A percentile compares a stretch with the other conserved stretches of the same genome.
Conservation (phyloP, 2,888 invertebrate genomes). For the Plebejus melissa region DNA sequence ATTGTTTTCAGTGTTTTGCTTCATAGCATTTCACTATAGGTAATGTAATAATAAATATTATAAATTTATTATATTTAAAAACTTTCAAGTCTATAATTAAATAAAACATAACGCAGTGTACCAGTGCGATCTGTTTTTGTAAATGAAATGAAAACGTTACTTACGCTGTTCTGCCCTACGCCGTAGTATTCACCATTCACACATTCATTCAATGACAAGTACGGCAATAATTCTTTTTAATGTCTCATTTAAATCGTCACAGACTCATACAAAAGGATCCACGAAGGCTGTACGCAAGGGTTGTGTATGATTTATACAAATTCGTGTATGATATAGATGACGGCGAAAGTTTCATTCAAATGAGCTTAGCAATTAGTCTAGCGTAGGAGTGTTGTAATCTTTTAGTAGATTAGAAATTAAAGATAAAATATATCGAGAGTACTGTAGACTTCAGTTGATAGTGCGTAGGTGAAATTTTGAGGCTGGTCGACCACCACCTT, state of each 20-base stretch:
- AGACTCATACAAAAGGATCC: constrained; percentile 63
- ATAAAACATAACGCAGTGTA: no score
- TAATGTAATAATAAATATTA: no score
- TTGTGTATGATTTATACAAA: constrained; percentile 66
- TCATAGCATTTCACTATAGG: no score
- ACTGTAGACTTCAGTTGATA: no score
- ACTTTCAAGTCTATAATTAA: no score
- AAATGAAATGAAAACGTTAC: not conserved
- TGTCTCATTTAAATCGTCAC: constrained; percentile 69
- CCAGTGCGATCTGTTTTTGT: not conserved
- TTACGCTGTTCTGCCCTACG: constrained; percentile 33
- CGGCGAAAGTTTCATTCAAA: constrained; percentile 26
- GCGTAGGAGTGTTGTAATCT: not conserved
- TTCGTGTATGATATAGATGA: constrained; percentile 51
- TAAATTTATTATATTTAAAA: no score
- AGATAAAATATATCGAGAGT: not conserved
- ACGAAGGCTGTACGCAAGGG: constrained; percentile 69
- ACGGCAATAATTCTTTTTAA: constrained; percentile 74
- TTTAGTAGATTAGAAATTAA: not conserved
- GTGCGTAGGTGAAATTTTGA: no score
- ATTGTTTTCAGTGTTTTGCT: no score
- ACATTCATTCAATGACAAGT: constrained; percentile 66
- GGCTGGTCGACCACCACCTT: no score
- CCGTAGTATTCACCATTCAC: constrained; percentile 62
- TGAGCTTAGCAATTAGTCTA: constrained; percentile 9